Evolutionary conservation across 2,113 vertebrate species (phyloP), one percentile per base, ranked within the genome.

Genomic region (Pan troglodytes): DNA sequence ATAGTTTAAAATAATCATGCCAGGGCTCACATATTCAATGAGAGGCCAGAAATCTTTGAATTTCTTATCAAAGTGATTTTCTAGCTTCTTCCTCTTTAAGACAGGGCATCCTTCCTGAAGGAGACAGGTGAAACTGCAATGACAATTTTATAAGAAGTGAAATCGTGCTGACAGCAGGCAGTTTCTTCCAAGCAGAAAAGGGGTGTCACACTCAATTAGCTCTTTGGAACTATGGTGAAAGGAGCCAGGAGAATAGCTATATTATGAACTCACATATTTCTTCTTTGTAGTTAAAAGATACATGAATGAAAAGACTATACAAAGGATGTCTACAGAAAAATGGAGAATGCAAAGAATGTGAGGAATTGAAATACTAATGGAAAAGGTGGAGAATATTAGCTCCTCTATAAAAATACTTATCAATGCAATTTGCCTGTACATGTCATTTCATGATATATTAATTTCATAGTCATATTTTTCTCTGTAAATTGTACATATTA

Each of bases 131-230:
- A 48, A 57, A 45, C n/a, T 43, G 17, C 43, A 76, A 30, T 43
- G 95, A 82, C 57, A 67, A 16, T 76, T 94, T 96, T 40, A 86
- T 64, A 85, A 68, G 57, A 52, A 94, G 38, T 91, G 64, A 82
- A 48, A 81, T 61, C 20, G 27, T 2, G 14, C 11, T 35, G 76
- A 57, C 27, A 93, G 68, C 50, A 86, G 61, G 52, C 61, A 61
- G 57, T 64, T 75, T 68, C 59, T 78, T 73, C 52, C 94, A 61
- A 68, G 90, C 52, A 70, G 64, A 68, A 94, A 83, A 93, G 18
- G 35, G 35, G 18, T 14, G 48, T 83, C 88, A 86, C 27, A 89
- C 57, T 89, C 91, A 94, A 38, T 70, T 75, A 83, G 22, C 23
- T 67, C 43, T n/a, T 73, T 82, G 40, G 32, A 81, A 75, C 59